A percentile compares a stretch with the other conserved stretches of the same genome.
These are phyloP conservation scores for Salvelinus sp. DNA, from an alignment of 2,113 vertebrate genomes.

Conservation along the genomic window DNA sequence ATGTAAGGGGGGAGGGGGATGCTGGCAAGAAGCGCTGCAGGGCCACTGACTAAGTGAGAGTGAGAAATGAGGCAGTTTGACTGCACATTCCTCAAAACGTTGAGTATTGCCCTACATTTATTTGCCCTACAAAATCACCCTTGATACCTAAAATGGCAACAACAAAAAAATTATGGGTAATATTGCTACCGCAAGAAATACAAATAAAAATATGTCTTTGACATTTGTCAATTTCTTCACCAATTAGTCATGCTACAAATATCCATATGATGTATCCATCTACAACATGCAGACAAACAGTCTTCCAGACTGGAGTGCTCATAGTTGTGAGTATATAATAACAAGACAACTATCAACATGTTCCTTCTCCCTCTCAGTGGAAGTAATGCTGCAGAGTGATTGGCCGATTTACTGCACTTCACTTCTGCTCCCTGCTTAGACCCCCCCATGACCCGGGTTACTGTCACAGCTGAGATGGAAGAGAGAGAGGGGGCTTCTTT, in stretches of 20 bases:
- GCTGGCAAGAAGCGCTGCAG: conserved; percentile 34
- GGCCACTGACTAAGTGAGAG: conserved; percentile 19
- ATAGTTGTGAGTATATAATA: conserved; percentile 55
- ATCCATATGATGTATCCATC: not conserved
- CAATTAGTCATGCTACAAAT: not conserved
- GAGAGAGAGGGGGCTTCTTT: conserved; percentile 68
- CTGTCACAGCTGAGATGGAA: conserved; percentile 46
- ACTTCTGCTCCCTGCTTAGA: conserved; percentile 65
- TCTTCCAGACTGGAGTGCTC: conserved; percentile 39
- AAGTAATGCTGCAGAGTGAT: conserved; percentile 66
- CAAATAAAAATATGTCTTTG: not conserved
- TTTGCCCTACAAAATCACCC: no score
- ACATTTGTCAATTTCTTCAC: not conserved
- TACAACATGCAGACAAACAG: conserved; percentile 36
- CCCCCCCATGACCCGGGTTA: conserved; percentile 49
- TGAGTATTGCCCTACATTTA: no score
- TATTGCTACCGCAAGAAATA: not conserved
- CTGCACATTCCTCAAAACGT: not conserved
- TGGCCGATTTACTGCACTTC: conserved; percentile 77
- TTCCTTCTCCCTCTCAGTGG: conserved; percentile 69
- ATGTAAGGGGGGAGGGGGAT: conserved; percentile 5
- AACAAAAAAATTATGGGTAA: not conserved
- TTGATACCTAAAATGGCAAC: not conserved
- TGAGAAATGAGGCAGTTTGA: conserved; percentile 5
- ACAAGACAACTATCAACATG: conserved; percentile 67